Conservation (phyloP, 2,113 vertebrate species). For the Columba janthina region DNA sequence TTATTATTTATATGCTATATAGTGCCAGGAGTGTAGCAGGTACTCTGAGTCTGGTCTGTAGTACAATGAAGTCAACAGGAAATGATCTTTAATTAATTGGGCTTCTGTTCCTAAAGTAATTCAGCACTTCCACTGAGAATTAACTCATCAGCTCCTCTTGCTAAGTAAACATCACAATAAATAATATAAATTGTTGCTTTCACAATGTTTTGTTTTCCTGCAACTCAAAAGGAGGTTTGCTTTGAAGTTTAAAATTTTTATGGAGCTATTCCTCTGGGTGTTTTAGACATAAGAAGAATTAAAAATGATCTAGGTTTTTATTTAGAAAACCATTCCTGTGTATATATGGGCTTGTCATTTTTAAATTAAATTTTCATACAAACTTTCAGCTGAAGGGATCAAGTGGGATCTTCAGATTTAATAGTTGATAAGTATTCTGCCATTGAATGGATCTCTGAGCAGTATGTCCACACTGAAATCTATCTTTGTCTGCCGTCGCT, state of each 20-base stretch:
- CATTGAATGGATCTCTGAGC: neutral
- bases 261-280: constrained; percentile 39
- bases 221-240: constrained; percentile 28
- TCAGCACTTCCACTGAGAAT: constrained; percentile 33
- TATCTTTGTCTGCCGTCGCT: neutral
- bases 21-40: neutral
- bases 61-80: constrained; percentile 28
- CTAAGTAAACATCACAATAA: constrained; percentile 41
- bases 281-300: constrained; percentile 44
- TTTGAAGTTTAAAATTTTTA: constrained; percentile 56
- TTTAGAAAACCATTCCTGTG: constrained; percentile 27
- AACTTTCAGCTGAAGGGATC: neutral
- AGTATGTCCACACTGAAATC: neutral
- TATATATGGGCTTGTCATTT: constrained; percentile 21
- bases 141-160: constrained; percentile 27
- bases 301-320: constrained; percentile 45
- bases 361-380: constrained; percentile 43
- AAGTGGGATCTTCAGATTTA: constrained; percentile 14
- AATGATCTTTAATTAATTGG: constrained; percentile 51
- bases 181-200: constrained; percentile 49
- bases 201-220: constrained; percentile 27
- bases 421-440: constrained; percentile 32
- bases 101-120: constrained; percentile 45
- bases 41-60: constrained; percentile 1
- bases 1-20: neutral